Evolutionary conservation across 2,113 vertebrate genomes (phyloP), one percentile per base, ranked within the genome.

Genomic region (Oostethus manadensis): DNA sequence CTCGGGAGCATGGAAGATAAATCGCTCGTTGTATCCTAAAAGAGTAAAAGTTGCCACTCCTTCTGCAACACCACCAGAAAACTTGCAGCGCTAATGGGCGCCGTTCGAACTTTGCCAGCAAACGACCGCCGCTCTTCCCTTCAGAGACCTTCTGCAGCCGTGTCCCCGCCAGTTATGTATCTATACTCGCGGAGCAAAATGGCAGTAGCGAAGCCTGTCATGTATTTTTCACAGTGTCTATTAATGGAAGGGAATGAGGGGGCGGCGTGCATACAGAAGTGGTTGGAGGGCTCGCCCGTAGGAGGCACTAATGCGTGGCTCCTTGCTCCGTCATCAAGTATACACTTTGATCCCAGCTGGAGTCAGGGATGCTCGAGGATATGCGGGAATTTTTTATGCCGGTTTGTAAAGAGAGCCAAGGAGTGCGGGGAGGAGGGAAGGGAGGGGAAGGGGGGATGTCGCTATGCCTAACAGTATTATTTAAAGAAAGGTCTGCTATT

Each of bases 351-450:
- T 83, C 81, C 74, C 83, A 80, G 83, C 81, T 82, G 84, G 85
- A 87, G 81, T 70, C 74, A 33, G 55, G 66, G 71, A 73, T 77
- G 81, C 79, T 75, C 66, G 33, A 76, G 81, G 77, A 83, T 81
- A 60, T 81, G 86, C 86, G 69, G 62, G 82, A 84, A 88, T 84
- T 82, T 83, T 84, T 88, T 76, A 86, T 80, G 72, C 73, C 79
- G 56, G 73, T 55, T 74, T 79, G 68, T 67, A 71, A 42, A 71
- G 73, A 73, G 71, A 74, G 74, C 67, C 71, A 51, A 68, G 58
- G 58, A 56, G 56, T 53, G 57, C 3, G 23, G 23, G 5, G n/a
- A n/a, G n/a, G n/a, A n/a, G n/a, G n/a, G n/a, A n/a, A n/a, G n/a
- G 23, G 23, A 26, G 23, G 23, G 5, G 29, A 7, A 1, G 29